A percentile compares a stretch with the other conserved stretches of the same genome.
These are phyloP conservation scores for Neolamprologus toae DNA, from an alignment of 2,113 vertebrate genomes.

Conservation along the genomic window DNA sequence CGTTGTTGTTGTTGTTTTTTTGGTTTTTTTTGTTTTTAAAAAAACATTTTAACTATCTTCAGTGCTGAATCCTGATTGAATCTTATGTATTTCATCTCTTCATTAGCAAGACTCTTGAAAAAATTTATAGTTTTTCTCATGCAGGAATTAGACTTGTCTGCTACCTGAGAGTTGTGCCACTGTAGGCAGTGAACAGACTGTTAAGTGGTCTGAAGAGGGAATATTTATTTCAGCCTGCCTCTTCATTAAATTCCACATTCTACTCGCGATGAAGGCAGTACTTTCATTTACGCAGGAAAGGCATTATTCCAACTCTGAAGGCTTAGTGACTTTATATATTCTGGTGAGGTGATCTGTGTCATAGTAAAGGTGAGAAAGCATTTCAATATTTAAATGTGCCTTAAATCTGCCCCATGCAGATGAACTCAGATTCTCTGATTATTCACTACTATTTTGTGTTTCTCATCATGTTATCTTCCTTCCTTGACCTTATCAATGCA, in stretches of 20 bases:
- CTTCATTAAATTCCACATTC: not conserved
- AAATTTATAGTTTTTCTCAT: not conserved
- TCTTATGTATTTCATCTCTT: not conserved
- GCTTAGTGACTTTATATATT: not conserved
- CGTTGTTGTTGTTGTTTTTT: not conserved
- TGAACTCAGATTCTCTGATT: not conserved
- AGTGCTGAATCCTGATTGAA: not conserved
- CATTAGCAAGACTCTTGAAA: constrained; percentile 7
- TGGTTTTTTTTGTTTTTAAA: not conserved
- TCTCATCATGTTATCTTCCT: not conserved
- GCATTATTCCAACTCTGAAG: not conserved
- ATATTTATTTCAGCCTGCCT: not conserved
- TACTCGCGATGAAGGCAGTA: not conserved
- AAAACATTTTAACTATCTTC: not conserved
- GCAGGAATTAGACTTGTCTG: not conserved
- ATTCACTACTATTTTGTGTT: not conserved
- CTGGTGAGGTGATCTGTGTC: not conserved
- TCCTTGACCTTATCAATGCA: not conserved
- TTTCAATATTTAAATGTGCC: not conserved
- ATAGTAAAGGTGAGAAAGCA: not conserved
- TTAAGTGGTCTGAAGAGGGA: not conserved
- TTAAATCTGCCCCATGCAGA: not conserved
- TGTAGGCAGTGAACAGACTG: not conserved
- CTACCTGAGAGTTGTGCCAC: constrained; percentile 1
- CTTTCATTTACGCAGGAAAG: not conserved